Evolutionary conservation across 1,140 invertebrate genomes (phyloP).

Genomic region (Papilio aristodemus): DNA sequence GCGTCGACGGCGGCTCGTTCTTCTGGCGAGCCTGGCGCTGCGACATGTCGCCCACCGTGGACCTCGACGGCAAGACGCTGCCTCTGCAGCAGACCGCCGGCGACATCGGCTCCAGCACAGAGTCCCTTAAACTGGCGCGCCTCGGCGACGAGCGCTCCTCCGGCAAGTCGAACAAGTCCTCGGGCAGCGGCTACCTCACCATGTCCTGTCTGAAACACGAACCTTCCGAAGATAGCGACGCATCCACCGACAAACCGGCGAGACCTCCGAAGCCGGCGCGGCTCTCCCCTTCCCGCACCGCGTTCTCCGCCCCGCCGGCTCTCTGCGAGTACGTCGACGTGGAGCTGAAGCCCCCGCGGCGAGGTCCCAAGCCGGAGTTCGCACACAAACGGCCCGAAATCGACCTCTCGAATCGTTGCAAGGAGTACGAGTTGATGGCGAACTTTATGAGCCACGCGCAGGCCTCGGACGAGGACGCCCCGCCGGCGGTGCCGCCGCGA

Average conservation of each 20-base stretch:
- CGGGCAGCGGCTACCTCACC: conserved; percentile 70
- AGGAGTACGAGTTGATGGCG: conserved; percentile 75
- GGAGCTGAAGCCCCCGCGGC: conserved; percentile 53
- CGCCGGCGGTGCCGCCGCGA: conserved; percentile 73
- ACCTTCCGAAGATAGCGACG: conserved; percentile 67
- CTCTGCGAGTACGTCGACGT: conserved; percentile 70
- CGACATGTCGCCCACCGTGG: conserved; percentile 52
- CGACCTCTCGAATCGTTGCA: conserved; percentile 54
- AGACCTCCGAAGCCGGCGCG: conserved; percentile 66
- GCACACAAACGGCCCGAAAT: conserved; percentile 41
- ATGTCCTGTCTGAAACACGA: conserved; percentile 74
- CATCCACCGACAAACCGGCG: conserved; percentile 56
- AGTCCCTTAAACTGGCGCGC: conserved; percentile 63
- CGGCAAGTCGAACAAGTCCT: conserved; percentile 65
- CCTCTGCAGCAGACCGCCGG: conserved; percentile 51
- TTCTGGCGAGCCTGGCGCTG: conserved; percentile 61
- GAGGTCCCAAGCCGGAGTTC: conserved; percentile 48
- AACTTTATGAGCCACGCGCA: conserved; percentile 68
- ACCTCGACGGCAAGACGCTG: conserved; percentile 59
- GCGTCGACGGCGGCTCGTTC: conserved; percentile 51
- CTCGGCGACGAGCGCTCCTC: conserved; percentile 68
- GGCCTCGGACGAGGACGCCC: conserved; percentile 53
- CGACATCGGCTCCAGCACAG: conserved; percentile 70
- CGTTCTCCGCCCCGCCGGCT: conserved; percentile 42
- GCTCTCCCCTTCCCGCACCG: conserved; percentile 52